Conservation (phyloP, 2,888 invertebrate species). For the Cynaeus angustus region DNA sequence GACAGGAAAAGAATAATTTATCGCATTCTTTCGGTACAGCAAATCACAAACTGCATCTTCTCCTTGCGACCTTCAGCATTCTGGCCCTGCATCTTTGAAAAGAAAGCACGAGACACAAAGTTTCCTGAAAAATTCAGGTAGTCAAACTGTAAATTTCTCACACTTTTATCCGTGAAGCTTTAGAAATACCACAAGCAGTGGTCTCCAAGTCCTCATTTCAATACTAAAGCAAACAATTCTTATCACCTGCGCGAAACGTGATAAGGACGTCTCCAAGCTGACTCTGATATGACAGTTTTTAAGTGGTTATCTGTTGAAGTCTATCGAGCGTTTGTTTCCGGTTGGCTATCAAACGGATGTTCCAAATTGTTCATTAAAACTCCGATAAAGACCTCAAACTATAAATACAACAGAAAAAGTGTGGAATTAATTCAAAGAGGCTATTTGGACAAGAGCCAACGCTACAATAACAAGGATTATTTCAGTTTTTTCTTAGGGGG, state of each 20-base stretch:
- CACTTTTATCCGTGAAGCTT: neutral
- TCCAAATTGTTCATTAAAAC: conserved; percentile 6
- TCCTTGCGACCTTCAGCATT: too few species aligned
- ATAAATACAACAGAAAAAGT: conserved; percentile 22
- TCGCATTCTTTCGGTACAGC: too few species aligned
- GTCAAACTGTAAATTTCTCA: conserved; percentile 22
- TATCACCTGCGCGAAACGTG: conserved; percentile 25
- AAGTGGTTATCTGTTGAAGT: conserved; percentile 7
- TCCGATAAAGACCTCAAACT: conserved; percentile 24
- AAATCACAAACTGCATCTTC: too few species aligned
- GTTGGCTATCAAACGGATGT: conserved; percentile 4
- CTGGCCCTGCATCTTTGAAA: neutral
- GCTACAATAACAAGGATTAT: conserved; percentile 9
- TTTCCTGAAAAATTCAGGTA: conserved; percentile 34
- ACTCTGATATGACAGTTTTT: conserved; percentile 26
- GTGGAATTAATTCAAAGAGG: conserved; percentile 29
- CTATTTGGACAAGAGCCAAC: conserved; percentile 38
- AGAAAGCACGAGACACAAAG: conserved; percentile 19
- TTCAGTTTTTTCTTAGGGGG: neutral
- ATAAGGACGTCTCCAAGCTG: conserved; percentile 37
- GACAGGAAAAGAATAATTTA: too few species aligned
- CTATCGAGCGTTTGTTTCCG: conserved; percentile 9
- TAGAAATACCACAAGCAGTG: too few species aligned
- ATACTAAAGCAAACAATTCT: conserved; percentile 8
- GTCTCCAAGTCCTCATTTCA: neutral